Evolutionary conservation across 2,888 invertebrate species (phyloP).

Genomic region (Pseudococcus viburni): DNA sequence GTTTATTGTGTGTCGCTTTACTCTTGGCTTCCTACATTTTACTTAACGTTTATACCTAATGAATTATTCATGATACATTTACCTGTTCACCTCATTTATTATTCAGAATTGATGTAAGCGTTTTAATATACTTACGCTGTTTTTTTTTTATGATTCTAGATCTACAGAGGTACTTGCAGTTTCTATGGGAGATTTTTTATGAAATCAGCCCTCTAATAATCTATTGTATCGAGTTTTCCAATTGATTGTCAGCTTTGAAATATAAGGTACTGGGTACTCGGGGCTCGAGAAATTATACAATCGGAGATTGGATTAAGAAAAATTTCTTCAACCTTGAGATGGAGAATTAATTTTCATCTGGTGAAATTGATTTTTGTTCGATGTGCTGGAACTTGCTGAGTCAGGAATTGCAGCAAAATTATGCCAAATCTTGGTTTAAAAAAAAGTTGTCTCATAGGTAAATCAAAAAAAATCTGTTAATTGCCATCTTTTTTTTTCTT

Average conservation of each 20-base stretch:
- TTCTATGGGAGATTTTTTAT: constrained; percentile 59
- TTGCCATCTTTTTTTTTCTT: too few relatives aligned
- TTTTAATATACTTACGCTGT: constrained; percentile 61
- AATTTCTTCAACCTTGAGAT: constrained; percentile 6
- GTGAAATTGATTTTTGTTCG: background rate
- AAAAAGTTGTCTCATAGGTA: too few relatives aligned
- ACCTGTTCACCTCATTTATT: constrained; percentile 67
- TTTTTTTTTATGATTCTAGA: constrained; percentile 58
- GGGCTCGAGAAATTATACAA: background rate
- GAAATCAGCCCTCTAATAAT: constrained; percentile 19
- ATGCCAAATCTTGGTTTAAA: background rate
- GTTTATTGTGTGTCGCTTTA: constrained; percentile 65
- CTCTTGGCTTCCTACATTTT: constrained; percentile 66
- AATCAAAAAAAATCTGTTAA: too few relatives aligned
- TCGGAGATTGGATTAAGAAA: background rate
- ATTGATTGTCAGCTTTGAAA: background rate
- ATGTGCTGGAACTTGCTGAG: background rate
- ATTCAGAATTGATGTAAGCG: constrained; percentile 66
- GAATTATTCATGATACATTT: constrained; percentile 66
- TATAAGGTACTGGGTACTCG: background rate
- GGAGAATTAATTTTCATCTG: background rate
- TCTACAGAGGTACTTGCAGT: constrained; percentile 63
- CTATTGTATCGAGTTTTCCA: constrained; percentile 13
- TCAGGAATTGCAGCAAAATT: background rate
- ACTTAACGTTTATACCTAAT: constrained; percentile 66